Base-by-base conservation (phyloP, 2,888 invertebrate species). In the Cylloceria caligata region DNA sequence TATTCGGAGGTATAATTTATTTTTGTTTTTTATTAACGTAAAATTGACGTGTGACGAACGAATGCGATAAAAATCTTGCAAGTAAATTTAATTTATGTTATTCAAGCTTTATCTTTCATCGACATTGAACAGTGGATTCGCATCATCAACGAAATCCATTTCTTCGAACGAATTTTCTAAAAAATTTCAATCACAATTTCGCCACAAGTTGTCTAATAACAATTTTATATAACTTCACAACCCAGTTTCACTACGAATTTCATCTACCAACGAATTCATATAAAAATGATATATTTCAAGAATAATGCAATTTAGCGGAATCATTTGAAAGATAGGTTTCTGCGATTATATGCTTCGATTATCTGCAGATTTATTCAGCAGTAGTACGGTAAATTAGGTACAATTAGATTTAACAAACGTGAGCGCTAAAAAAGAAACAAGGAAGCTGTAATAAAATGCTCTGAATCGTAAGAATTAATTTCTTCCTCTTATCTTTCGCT, bases 41-140 rank as follows among this genome's bases (percentile, higher is more conserved):
- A 80, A 42, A 30, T 30, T 34, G 16, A 39, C 16, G 16, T 49
- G n/a, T 16, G 27, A 39, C 6, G 24, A 27, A 7, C 9, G 30
- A 57, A 30, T 7, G 21, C 5, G 19, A 52, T 16, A 52, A 27
- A 55, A 19, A 11, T 62, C 47, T 9, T 57, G 16, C 16, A 60
- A 67, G 27, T 42, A 75, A 57, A 57, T 75, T 19, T 30, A 71
- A 72, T 74, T 65, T 27, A 30, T 65, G 47, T 30, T 52, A 72
- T 39, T 67, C 19, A n/a, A 60, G 24, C 55, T 30, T 27, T 52
- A 47, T 64, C 45, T 62, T 27, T 39, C 64, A 36, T 64, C 55
- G 45, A 80, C 55, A 55, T 64, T 36, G 45, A 80, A 52, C 68
- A 64, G 52, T 27, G 36, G 52, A 42, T 27, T 52, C 39, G 47